These are phyloP conservation scores for Lepisosteus oculatus DNA, from an alignment of 2,113 vertebrate species.

Conservation along the genomic window DNA sequence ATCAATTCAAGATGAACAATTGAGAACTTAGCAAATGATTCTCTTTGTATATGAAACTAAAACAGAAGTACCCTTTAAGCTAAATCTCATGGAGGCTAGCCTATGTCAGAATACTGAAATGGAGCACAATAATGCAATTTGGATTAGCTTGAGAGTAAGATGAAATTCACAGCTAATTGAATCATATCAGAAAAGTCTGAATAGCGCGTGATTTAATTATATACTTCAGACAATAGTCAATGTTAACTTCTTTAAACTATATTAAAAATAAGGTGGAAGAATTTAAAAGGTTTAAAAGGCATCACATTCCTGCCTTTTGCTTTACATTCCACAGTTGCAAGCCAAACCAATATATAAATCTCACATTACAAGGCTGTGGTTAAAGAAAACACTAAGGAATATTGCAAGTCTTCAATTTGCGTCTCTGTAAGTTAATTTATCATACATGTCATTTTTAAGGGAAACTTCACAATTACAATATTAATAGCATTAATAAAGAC, in stretches of 20 bases:
- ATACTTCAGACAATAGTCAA: background rate
- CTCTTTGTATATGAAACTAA: too few relatives aligned
- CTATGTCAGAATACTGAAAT: too few relatives aligned
- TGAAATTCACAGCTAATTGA: background rate
- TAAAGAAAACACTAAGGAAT: too few relatives aligned
- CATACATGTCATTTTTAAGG: too few relatives aligned
- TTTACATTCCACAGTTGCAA: background rate
- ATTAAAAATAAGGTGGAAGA: background rate
- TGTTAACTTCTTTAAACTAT: background rate
- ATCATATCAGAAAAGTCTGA: slow-evolving; percentile 1
- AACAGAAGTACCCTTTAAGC: too few relatives aligned
- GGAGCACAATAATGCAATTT: background rate
- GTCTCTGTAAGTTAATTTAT: too few relatives aligned
- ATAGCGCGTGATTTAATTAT: background rate
- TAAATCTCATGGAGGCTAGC: too few relatives aligned
- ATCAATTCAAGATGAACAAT: too few relatives aligned
- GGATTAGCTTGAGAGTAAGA: background rate
- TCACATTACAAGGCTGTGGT: background rate
- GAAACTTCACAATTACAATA: too few relatives aligned
- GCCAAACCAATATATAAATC: background rate
- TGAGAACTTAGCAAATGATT: too few relatives aligned
- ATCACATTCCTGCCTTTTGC: background rate
- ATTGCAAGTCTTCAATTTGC: too few relatives aligned
- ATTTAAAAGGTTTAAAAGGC: slow-evolving; percentile 8
- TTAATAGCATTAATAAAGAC: too few relatives aligned